Evolutionary conservation across 2,797 vertebrate genomes (phyloP), one percentile per base, ranked within the genome.

Genomic region (Cetoscarus ocellatus): DNA sequence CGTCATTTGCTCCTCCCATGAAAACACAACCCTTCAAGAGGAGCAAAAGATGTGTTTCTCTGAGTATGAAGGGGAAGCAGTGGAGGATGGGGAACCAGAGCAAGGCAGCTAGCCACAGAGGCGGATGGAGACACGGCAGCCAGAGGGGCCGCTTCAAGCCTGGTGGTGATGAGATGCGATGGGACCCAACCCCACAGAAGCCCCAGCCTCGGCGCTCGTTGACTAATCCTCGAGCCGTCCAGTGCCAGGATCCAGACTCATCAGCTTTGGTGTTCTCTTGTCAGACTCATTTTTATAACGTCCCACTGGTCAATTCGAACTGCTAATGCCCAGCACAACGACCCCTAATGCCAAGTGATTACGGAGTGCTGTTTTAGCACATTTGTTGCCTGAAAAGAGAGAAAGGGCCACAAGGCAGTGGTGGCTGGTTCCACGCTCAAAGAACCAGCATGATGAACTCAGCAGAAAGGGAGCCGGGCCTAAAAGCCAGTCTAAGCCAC

Each of bases 261-360:
- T 94, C 92, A 94, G 92, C 92, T 92, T 91, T 91, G 92, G 89
- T 89, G 91, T 94, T 95, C 92, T 91, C 88, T 92, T 88, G 92
- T 92, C 91, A 94, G 92, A 86, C 87, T 88, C 85, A 92, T 94
- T 94, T 95, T 94, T 92, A 94, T 86, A 93, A 89, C 19, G 1
- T 91, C 88, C 93, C 93, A 72, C 81, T 84, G 88, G 88, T 90
- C 90, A 92, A 89, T 96, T 95, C 92, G 87, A 91, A 55, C 84
- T 82, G 79, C 93, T 96, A 96, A 96, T 94, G 85, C 95, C 88
- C 86, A 77, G 77, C 91, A 96, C 94, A 96, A 96, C 88, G 75
- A 88, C 83, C 66, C 69, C 86, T 96, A 96, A 96, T 94, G 91
- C 94, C 80, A 61, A 86, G 91, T 88, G 93, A 96, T 95, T 95